These are phyloP conservation scores for Metellina segmentata DNA, from an alignment of 2,888 invertebrate species.

Conservation along the genomic window DNA sequence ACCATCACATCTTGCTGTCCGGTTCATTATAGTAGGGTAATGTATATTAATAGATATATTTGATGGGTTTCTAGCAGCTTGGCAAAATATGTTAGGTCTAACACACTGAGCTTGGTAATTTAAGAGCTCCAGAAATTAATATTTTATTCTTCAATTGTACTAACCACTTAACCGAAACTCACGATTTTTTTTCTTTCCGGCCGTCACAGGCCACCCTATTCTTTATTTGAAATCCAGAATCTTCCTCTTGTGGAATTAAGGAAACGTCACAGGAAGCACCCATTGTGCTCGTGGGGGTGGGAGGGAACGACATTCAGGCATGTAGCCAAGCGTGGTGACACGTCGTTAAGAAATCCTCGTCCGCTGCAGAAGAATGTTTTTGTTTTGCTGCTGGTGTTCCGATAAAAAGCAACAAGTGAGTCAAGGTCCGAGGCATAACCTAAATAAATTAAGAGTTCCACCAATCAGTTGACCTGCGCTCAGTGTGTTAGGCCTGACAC, in stretches of 20 bases:
- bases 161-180: too few relatives aligned
- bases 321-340: neutral
- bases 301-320: neutral
- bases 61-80: too few relatives aligned
- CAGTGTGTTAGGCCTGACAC: neutral
- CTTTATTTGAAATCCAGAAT: too few relatives aligned
- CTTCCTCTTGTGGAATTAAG: neutral
- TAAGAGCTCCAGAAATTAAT: too few relatives aligned
- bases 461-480: neutral
- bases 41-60: too few relatives aligned
- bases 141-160: too few relatives aligned
- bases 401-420: constrained; percentile 3
- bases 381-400: neutral
- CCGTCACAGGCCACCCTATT: too few relatives aligned
- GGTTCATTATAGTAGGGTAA: too few relatives aligned
- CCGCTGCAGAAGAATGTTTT: neutral
- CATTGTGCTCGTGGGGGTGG: neutral
- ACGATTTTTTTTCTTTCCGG: too few relatives aligned
- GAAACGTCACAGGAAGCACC: neutral
- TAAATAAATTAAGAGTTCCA: neutral
- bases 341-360: constrained; percentile 17
- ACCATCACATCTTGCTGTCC: too few relatives aligned
- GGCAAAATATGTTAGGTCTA: too few relatives aligned
- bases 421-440: constrained; percentile 4
- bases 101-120: too few relatives aligned